Evolutionary conservation across 2,888 invertebrate genomes (phyloP).

Genomic region (Arenicola marina): DNA sequence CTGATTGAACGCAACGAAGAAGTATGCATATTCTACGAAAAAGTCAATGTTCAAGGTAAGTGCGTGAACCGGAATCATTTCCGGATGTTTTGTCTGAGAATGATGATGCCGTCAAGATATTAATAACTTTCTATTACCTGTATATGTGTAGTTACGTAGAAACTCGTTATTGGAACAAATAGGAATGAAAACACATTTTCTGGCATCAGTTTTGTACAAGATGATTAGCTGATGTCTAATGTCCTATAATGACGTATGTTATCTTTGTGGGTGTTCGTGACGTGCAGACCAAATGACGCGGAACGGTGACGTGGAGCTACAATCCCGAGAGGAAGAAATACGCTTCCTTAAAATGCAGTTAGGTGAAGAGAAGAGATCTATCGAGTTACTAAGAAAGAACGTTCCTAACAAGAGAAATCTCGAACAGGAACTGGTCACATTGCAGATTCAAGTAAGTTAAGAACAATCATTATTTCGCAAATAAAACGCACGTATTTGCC

Average conservation of each 20-base stretch:
- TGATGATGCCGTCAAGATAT: no score
- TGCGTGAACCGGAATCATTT: no score
- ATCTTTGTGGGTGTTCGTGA: background rate
- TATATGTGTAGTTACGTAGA: no score
- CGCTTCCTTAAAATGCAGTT: conserved; percentile 55
- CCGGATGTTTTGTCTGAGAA: no score
- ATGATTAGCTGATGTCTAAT: no score
- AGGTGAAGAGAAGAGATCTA: conserved; percentile 53
- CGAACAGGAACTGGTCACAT: conserved; percentile 52
- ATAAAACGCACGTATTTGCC: no score
- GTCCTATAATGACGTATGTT: no score
- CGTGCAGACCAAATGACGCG: conserved; percentile 57
- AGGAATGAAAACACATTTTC: no score
- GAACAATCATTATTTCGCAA: no score
- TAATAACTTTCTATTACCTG: no score
- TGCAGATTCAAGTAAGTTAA: conserved; percentile 61
- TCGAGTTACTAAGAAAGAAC: conserved; percentile 48
- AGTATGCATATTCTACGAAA: conserved; percentile 61
- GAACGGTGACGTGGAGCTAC: conserved; percentile 58
- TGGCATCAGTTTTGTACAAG: no score
- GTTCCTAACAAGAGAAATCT: conserved; percentile 47
- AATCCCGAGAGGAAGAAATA: conserved; percentile 58
- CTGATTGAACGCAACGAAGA: conserved; percentile 61
- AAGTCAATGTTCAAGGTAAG: conserved; percentile 60
- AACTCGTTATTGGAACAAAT: no score